phyloP scores from a whole-genome alignment of 2,797 vertebrate genomes.

The Okamejei kenojei region DNA sequence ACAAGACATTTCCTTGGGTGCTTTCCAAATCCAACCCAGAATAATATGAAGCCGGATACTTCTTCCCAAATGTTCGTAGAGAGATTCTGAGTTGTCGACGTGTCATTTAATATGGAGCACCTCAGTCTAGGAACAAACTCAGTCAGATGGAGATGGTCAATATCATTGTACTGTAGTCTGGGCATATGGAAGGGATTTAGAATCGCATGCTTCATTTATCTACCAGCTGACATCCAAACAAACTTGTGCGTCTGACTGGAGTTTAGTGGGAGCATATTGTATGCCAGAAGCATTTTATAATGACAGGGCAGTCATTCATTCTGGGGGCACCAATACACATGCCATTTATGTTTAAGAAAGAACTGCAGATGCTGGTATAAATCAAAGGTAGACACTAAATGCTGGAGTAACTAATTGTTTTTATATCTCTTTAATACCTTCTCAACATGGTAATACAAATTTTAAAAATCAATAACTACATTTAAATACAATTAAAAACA shows the following conservation, averaged over 20 bases:
- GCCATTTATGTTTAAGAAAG: background rate
- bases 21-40: background rate
- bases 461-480: too few species aligned
- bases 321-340: background rate
- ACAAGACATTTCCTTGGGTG: background rate
- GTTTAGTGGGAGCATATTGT: slow-evolving; percentile 2
- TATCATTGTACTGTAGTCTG: background rate
- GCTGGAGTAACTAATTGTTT: too few species aligned
- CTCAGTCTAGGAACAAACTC: background rate
- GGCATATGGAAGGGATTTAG: slow-evolving; percentile 29
- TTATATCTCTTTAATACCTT: too few species aligned
- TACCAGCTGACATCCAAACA: slow-evolving; percentile 12
- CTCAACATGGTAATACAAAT: too few species aligned
- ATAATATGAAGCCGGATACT: background rate
- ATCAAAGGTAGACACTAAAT: too few species aligned
- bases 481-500: too few species aligned
- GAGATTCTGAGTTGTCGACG: background rate
- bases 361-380: too few species aligned
- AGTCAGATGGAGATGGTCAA: background rate
- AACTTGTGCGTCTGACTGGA: slow-evolving; percentile 27
- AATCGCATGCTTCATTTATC: slow-evolving; percentile 23
- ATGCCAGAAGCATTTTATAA: slow-evolving; percentile 11
- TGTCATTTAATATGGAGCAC: background rate
- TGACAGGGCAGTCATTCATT: slow-evolving; percentile 26
- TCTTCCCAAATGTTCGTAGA: background rate